Evolutionary conservation across 2,888 invertebrate genomes (phyloP).

Genomic region (Sepioteuthis lessoniana): DNA sequence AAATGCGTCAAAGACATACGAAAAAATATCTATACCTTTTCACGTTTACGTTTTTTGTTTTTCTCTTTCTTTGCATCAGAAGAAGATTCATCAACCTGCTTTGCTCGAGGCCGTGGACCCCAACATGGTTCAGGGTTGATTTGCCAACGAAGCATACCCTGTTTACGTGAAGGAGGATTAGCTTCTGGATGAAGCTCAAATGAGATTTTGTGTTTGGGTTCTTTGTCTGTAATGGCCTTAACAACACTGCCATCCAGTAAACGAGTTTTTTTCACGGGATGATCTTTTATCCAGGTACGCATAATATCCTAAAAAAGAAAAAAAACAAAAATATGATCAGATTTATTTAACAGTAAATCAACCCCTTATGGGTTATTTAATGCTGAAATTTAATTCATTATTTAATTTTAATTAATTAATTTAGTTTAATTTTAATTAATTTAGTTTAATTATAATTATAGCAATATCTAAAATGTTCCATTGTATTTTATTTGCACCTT

Average conservation of each 20-base stretch:
- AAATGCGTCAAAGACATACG: no score
- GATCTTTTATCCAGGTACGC: conserved; percentile 82
- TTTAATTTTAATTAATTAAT: no score
- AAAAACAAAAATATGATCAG: no score
- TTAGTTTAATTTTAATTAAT: no score
- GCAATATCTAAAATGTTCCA: no score
- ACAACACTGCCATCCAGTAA: conserved; percentile 65
- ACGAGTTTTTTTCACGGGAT: conserved; percentile 68
- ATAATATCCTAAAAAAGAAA: conserved; percentile 80
- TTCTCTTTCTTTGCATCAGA: neutral
- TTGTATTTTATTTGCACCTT: no score
- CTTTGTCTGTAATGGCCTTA: conserved; percentile 67
- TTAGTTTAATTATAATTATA: no score
- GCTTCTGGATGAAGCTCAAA: conserved; percentile 80
- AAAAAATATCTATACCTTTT: conserved; percentile 24
- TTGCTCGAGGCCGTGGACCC: conserved; percentile 87
- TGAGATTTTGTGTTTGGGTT: conserved; percentile 61
- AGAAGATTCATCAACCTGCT: conserved; percentile 49
- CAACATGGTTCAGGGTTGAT: conserved; percentile 89
- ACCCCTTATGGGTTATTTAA: no score
- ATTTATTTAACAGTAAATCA: no score
- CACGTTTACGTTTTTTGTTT: conserved; percentile 35
- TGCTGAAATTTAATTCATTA: no score
- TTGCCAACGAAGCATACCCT: conserved; percentile 83
- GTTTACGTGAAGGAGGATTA: conserved; percentile 85